Evolutionary conservation across 2,888 invertebrate species (phyloP), one percentile per base, ranked within the genome.

Genomic region (Stenurella melanura): DNA sequence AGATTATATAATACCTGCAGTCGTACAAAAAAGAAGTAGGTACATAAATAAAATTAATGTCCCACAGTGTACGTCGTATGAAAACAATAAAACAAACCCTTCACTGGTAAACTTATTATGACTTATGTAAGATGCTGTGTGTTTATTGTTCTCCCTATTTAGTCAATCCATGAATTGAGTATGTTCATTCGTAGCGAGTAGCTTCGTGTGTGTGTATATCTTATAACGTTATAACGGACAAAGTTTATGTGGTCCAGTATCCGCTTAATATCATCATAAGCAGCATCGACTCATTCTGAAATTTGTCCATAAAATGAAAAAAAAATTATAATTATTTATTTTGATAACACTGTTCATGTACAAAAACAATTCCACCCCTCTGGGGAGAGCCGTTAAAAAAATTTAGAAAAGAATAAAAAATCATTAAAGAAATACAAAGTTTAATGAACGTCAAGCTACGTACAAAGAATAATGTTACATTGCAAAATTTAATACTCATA

Each of bases 211-310:
- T 75, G 58, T 66, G 57, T 73, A 38, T 74, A 72, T n/a, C n/a
- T n/a, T n/a, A n/a, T n/a, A n/a, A n/a, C n/a, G n/a, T 83, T 79
- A 79, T 84, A 83, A 84, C 83, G 83, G 84, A 83, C 83, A 83
- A 83, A 83, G 81, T 82, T 83, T 82, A 81, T 81, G 77, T 80
- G 79, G 78, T 77, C 80, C 78, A 76, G 80, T 80, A 78, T 70
- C 72, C 77, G 67, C 72, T 79, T 77, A 42, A 70, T 57, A 58
- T 42, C 54, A 66, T 66, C 26, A 66, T 60, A 78, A 78, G 77
- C 78, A 72, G 50, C 38, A 60, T 56, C 42, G 58, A 21, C 61
- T 63, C 7, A 63, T 72, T 50, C 3, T 15, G n/a, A 61, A n/a
- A 30, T 34, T 15, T 17, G 6, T 30, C 61, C 61, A 1, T 61